A percentile compares a stretch with the other conserved stretches of the same genome.
These are phyloP conservation scores for Trilocha varians DNA, from an alignment of 2,888 invertebrate genomes.

Conservation along the genomic window DNA sequence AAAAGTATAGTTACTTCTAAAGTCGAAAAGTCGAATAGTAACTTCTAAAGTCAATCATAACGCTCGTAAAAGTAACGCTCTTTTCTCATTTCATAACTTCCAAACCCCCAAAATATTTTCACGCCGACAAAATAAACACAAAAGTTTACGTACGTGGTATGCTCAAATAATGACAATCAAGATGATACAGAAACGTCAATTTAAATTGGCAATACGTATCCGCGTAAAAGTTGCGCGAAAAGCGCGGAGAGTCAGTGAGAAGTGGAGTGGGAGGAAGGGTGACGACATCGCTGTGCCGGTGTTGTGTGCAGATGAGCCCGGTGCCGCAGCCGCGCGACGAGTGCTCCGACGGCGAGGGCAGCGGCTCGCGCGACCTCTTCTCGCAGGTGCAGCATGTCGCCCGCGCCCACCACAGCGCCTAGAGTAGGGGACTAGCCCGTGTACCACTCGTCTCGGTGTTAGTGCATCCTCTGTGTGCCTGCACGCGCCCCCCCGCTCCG, in stretches of 20 bases:
- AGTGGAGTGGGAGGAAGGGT: slow-evolving; percentile 64
- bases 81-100: too few species aligned
- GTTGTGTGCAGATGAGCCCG: slow-evolving; percentile 72
- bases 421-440: slow-evolving; percentile 63
- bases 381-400: slow-evolving; percentile 63
- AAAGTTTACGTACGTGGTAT: too few species aligned
- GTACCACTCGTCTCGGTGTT: slow-evolving; percentile 58
- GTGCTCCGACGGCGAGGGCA: slow-evolving; percentile 55
- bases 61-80: too few species aligned
- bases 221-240: slow-evolving; percentile 21
- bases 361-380: slow-evolving; percentile 62
- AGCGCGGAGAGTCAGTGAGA: slow-evolving; percentile 69
- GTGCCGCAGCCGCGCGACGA: slow-evolving; percentile 64
- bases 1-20: too few species aligned
- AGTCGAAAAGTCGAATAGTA: too few species aligned
- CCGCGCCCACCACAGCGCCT: slow-evolving; percentile 37
- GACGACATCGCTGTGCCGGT: slow-evolving; percentile 61
- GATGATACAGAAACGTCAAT: neutral
- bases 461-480: slow-evolving; percentile 60
- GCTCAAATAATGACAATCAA: neutral
- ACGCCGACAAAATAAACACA: too few species aligned
- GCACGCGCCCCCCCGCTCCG: slow-evolving; percentile 35
- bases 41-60: neutral
- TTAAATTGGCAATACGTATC: slow-evolving; percentile 13
- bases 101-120: too few species aligned